Evolutionary conservation across 2,797 vertebrate species (phyloP).

Genomic region (Danionella dracula): DNA sequence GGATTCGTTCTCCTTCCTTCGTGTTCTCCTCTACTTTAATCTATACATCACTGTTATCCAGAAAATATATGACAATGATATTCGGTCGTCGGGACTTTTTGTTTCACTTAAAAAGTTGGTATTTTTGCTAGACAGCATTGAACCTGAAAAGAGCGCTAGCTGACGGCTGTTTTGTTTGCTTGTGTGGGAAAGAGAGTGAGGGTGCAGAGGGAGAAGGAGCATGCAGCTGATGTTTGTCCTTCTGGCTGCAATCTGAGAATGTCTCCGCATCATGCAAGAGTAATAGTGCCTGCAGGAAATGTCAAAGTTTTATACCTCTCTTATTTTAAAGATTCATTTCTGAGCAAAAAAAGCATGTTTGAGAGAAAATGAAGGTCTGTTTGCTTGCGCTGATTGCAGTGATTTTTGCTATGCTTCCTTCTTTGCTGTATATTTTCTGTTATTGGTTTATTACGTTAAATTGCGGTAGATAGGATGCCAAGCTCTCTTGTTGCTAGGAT

Average conservation of each 20-base stretch:
- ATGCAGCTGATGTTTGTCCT: slow-evolving; percentile 27
- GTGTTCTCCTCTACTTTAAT: not conserved
- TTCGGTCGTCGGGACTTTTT: too few species aligned
- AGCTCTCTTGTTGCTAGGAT: too few species aligned
- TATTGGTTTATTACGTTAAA: too few species aligned
- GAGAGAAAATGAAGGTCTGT: not conserved
- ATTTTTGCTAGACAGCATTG: not conserved
- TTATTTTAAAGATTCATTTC: slow-evolving; percentile 60
- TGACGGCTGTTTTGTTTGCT: slow-evolving; percentile 24
- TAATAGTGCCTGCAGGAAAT: slow-evolving; percentile 53
- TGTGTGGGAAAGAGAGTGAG: not conserved
- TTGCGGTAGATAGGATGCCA: too few species aligned
- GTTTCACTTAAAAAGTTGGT: too few species aligned
- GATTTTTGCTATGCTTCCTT: too few species aligned
- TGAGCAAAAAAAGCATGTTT: slow-evolving; percentile 31
- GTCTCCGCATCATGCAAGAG: slow-evolving; percentile 61
- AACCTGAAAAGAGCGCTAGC: slow-evolving; percentile 15
- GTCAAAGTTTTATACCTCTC: slow-evolving; percentile 58
- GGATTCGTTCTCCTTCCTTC: not conserved
- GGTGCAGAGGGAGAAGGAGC: not conserved
- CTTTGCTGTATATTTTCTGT: too few species aligned
- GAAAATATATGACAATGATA: not conserved
- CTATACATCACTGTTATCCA: slow-evolving; percentile 12
- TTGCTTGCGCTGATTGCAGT: not conserved
- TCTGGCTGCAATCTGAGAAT: slow-evolving; percentile 51